Evolutionary conservation across 2,113 vertebrate genomes (phyloP), one percentile per base, ranked within the genome.

Genomic region (Acanthochromis polyacanthus): DNA sequence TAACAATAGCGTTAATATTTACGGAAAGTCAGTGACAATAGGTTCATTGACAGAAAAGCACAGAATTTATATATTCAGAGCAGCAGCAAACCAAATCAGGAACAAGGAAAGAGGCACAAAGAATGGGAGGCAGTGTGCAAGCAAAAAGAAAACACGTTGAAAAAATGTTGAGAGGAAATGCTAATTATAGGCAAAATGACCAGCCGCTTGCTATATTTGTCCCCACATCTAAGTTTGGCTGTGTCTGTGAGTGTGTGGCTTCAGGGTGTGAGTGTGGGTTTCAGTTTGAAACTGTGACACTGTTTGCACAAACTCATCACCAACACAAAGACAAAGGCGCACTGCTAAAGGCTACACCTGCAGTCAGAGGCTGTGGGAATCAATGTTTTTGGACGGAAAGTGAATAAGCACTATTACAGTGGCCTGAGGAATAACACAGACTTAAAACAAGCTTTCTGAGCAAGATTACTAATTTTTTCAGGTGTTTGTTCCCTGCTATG

Each of bases 101-200:
- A 74, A 80, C 60, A 84, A 88, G 81, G 62, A 55, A 30, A 23
- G 51, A 28, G 62, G 60, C 62, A 85, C 68, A 72, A 78, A 80
- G 81, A 90, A 87, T 81, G 78, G 78, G 14, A 10, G 46, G 12
- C 72, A 82, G 83, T 93, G 89, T 93, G 74, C 36, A 10, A 23
- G 48, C 10, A 0, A 25, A 63, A 75, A 70, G 60, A 75, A 89
- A 88, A 85, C 80, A 82, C 73, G 78, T 66, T 52, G 56, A 56
- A 84, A 87, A 88, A 87, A 88, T 62, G 58, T 59, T 62, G 45
- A 83, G 71, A 82, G 65, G 67, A 86, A 89, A 71, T 55, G 64
- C 86, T 87, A 78, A 78, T 84, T 87, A 87, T 87, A 90, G 88
- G 40, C 58, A 69, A 79, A 81, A 75, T 83, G 46, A 85, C 78